Conservation (phyloP, 2,888 invertebrate species). For the Pemphredon lugubris region DNA sequence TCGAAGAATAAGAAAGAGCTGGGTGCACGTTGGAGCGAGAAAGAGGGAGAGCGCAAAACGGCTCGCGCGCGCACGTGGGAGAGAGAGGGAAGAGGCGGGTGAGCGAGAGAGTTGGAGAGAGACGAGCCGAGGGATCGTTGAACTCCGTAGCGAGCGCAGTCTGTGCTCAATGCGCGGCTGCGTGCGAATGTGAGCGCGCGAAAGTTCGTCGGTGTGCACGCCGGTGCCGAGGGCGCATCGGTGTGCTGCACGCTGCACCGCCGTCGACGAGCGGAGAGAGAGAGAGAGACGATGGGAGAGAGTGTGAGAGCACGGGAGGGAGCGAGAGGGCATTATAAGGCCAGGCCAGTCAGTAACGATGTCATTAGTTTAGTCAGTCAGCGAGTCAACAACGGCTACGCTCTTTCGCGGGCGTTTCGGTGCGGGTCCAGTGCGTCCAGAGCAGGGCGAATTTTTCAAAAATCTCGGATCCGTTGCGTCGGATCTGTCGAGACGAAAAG, state of each 20-base stretch:
- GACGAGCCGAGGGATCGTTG: conserved; percentile 69
- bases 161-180: conserved; percentile 64
- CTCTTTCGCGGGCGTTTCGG: conserved; percentile 70
- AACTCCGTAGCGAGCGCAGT: conserved; percentile 69
- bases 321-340: conserved; percentile 68
- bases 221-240: conserved; percentile 36
- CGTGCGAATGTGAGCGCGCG: conserved; percentile 52
- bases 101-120: conserved; percentile 48
- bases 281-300: conserved; percentile 29
- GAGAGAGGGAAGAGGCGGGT: conserved; percentile 24
- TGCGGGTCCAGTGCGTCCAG: conserved; percentile 34
- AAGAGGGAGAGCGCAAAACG: conserved; percentile 14
- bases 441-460: too few relatives aligned
- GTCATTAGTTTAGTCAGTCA: conserved; percentile 80
- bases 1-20: too few relatives aligned
- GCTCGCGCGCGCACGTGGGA: not conserved
- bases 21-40: conserved; percentile 6
- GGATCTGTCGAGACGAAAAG: too few relatives aligned
- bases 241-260: conserved; percentile 42
- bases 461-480: too few relatives aligned
- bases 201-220: conserved; percentile 38
- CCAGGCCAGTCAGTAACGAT: conserved; percentile 79
- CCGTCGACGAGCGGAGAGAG: conserved; percentile 28
- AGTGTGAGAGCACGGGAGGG: conserved; percentile 33
- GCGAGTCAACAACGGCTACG: conserved; percentile 78